phyloP scores from a whole-genome alignment of 1,140 invertebrate genomes.

The Solen grandis region DNA sequence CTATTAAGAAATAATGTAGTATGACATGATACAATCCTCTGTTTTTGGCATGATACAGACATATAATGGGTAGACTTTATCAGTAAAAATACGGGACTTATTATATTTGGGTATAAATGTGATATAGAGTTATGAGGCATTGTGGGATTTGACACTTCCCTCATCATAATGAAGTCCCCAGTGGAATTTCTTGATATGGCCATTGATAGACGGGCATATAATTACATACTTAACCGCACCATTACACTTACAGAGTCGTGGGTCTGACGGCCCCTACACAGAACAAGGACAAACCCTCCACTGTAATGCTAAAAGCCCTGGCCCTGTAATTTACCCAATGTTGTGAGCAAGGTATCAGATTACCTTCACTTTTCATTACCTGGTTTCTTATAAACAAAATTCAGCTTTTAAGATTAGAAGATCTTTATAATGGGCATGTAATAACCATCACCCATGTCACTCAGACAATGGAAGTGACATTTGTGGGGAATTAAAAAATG shows the following conservation, averaged over 20 bases:
- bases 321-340: slow-evolving; percentile 27
- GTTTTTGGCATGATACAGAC: neutral
- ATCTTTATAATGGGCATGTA: too few relatives aligned
- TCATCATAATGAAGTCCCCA: neutral
- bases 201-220: slow-evolving; percentile 49
- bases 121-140: neutral
- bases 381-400: too few relatives aligned
- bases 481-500: too few relatives aligned
- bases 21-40: neutral
- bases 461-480: too few relatives aligned
- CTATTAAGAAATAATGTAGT: too few relatives aligned
- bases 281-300: slow-evolving; percentile 13
- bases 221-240: slow-evolving; percentile 36
- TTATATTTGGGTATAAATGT: neutral
- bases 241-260: neutral
- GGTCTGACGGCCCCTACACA: slow-evolving; percentile 1
- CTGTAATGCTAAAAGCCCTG: neutral
- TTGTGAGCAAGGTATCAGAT: neutral
- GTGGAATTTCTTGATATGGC: neutral
- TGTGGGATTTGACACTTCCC: neutral
- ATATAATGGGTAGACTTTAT: neutral
- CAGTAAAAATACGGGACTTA: neutral
- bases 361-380: neutral
- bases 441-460: too few relatives aligned
- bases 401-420: too few relatives aligned